A percentile compares a stretch with the other conserved stretches of the same genome.
Evolutionary conservation across 1,140 invertebrate species (phyloP).

Genomic region (Holcopasites calliopsidis): DNA sequence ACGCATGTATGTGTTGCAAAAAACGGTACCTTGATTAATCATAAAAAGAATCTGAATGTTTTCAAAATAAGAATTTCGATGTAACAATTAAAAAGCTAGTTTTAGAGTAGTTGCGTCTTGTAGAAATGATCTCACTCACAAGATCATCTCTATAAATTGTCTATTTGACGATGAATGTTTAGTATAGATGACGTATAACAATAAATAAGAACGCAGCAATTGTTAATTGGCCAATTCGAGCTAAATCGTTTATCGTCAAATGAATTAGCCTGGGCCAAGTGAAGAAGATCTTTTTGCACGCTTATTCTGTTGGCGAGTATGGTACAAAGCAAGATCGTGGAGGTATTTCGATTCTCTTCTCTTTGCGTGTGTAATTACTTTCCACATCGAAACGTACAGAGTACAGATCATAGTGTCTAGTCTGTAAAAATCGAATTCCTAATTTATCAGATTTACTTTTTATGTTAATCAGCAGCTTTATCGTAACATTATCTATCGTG

Average conservation of each 20-base stretch:
- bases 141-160: too few relatives aligned
- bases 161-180: conserved; percentile 30
- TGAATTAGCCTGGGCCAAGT: too few relatives aligned
- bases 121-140: conserved; percentile 23
- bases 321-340: conserved; percentile 33
- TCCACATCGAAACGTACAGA: conserved; percentile 18
- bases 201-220: neutral
- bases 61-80: neutral
- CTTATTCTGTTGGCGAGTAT: conserved; percentile 10
- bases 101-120: conserved; percentile 42
- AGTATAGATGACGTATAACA: neutral
- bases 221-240: conserved; percentile 7
- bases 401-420: conserved; percentile 49
- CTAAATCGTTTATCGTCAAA: conserved; percentile 29
- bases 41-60: neutral
- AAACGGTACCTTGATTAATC: conserved; percentile 1
- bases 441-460: conserved; percentile 42
- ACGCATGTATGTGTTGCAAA: neutral
- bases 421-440: conserved; percentile 53
- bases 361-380: neutral
- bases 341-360: conserved; percentile 28
- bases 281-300: too few relatives aligned
- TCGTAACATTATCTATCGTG: neutral
- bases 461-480: neutral
- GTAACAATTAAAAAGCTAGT: conserved; percentile 23